Conservation (phyloP, 2,888 invertebrate species). For the Eutolmus rufibarbis region DNA sequence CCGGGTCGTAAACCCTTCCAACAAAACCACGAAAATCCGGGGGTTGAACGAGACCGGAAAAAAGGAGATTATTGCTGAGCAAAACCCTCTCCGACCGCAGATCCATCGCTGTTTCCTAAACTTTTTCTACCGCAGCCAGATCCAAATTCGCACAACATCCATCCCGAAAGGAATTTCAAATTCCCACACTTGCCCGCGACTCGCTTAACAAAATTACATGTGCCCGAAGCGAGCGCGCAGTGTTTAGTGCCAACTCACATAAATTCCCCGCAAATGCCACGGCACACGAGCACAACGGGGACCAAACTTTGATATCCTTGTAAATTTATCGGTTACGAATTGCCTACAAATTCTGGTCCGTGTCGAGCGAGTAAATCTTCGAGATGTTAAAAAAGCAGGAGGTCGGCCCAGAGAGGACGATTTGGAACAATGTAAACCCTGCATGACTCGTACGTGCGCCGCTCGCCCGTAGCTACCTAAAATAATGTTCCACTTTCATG, state of each 20-base stretch:
- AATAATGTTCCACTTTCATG: constrained; percentile 21
- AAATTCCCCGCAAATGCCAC: not conserved
- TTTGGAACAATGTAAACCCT: not conserved
- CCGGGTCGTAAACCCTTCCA: not conserved
- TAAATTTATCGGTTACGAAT: constrained; percentile 26
- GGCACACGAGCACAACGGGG: not conserved
- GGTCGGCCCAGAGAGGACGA: not conserved
- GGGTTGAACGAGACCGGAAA: not conserved
- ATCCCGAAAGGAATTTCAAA: not conserved
- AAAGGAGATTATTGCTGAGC: not conserved
- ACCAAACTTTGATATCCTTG: constrained; percentile 9
- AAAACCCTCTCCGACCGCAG: not conserved
- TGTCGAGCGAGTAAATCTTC: constrained; percentile 17
- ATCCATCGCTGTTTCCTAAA: not conserved
- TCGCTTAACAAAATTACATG: not conserved
- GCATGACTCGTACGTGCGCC: constrained; percentile 16
- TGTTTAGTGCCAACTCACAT: not conserved
- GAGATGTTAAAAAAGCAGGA: constrained; percentile 5
- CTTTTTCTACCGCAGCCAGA: not conserved
- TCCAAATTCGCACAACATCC: not conserved
- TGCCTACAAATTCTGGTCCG: constrained; percentile 9
- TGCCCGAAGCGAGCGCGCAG: not conserved
- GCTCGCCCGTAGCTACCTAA: not conserved
- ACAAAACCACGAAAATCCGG: not conserved
- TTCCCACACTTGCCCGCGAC: not conserved